Conservation (phyloP, 2,113 vertebrate genomes). For the Rostratula benghalensis region DNA sequence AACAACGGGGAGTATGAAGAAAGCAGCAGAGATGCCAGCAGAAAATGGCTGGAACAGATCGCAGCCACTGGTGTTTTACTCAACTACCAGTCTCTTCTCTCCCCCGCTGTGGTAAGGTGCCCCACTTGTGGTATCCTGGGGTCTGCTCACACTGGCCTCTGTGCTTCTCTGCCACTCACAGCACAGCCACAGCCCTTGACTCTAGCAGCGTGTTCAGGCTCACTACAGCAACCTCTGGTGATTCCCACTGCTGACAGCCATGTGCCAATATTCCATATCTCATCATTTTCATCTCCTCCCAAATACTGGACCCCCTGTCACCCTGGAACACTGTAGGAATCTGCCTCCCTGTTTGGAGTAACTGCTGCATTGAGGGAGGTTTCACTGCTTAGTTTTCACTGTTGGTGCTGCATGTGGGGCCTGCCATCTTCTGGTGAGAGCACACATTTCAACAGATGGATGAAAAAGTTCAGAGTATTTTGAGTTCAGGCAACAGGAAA, state of each 20-base stretch:
- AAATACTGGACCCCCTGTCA: background rate
- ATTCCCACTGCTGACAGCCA: background rate
- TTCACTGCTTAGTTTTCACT: background rate
- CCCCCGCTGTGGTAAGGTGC: constrained; percentile 83
- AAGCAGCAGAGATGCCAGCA: constrained; percentile 93
- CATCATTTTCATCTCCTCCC: background rate
- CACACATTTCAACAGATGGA: background rate
- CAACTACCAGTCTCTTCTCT: constrained; percentile 92
- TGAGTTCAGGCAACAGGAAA: background rate
- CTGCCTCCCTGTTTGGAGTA: background rate
- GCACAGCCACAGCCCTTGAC: background rate
- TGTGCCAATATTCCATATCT: background rate
- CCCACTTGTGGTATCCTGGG: background rate
- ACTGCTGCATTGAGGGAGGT: background rate
- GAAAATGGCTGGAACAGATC: constrained; percentile 97
- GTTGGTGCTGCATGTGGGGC: background rate
- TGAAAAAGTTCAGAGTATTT: background rate
- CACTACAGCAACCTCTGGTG: background rate
- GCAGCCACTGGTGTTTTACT: constrained; percentile 88
- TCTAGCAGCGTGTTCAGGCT: background rate
- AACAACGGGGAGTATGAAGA: constrained; percentile 96
- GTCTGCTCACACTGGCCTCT: background rate
- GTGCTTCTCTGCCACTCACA: background rate
- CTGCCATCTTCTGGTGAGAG: constrained; percentile 51
- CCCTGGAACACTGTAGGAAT: background rate